Percentiles rank a stretch among this genome's conserved stretches.
These are phyloP conservation scores for Hoplodrina ambigua DNA, from an alignment of 2,888 invertebrate genomes.

Conservation along the genomic window DNA sequence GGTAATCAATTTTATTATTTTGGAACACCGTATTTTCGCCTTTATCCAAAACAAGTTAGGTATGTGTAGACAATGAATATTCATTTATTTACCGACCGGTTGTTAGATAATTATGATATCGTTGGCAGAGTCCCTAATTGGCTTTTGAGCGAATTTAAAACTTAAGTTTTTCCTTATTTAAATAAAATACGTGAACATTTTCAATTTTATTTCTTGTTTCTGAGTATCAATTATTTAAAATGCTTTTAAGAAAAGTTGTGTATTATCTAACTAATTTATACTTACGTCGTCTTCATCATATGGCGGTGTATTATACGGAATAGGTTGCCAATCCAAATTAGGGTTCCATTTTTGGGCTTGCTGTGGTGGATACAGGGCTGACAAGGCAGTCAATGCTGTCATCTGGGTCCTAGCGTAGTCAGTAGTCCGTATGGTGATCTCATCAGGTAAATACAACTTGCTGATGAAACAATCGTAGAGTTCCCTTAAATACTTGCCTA, in stretches of 20 bases:
- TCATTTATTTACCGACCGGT: slow-evolving; percentile 16
- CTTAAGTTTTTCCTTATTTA: not conserved
- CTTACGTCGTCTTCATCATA: slow-evolving; percentile 83
- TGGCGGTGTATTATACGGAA: slow-evolving; percentile 88
- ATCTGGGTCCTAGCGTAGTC: slow-evolving; percentile 94
- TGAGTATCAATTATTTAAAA: not conserved
- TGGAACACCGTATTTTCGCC: not conserved
- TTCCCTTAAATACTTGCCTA: slow-evolving; percentile 86
- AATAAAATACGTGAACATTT: too few relatives aligned
- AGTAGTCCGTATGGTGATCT: slow-evolving; percentile 91
- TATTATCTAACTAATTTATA: slow-evolving; percentile 34
- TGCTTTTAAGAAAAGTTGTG: not conserved
- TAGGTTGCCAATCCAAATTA: slow-evolving; percentile 92
- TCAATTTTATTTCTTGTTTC: too few relatives aligned
- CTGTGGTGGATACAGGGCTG: slow-evolving; percentile 92
- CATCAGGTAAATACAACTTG: slow-evolving; percentile 83
- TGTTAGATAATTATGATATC: slow-evolving; percentile 6
- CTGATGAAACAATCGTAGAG: slow-evolving; percentile 86
- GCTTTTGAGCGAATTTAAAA: slow-evolving; percentile 2
- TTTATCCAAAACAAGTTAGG: slow-evolving; percentile 15
- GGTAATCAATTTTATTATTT: not conserved
- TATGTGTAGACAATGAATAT: not conserved
- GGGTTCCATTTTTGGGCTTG: slow-evolving; percentile 90
- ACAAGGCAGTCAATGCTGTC: slow-evolving; percentile 92
- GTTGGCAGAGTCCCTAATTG: not conserved